Percentiles rank a stretch among this genome's conserved stretches.
Conservation (phyloP, 2,797 vertebrate species). For the Takifugu rubripes region DNA sequence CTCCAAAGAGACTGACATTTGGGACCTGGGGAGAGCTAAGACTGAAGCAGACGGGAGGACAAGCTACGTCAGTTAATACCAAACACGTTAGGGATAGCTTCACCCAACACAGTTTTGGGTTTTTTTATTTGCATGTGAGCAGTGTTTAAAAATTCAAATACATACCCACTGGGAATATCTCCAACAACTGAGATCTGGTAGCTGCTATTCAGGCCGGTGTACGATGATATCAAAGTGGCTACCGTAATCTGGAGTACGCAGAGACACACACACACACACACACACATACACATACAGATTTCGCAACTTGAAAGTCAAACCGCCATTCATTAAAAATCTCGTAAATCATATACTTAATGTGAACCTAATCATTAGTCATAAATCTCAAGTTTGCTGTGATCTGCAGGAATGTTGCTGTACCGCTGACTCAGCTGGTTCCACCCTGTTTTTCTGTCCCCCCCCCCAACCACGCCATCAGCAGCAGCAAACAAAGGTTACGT, state of each 20-base stretch:
- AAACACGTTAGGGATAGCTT: background rate
- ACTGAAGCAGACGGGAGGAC: slow-evolving; percentile 61
- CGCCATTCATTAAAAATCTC: slow-evolving; percentile 27
- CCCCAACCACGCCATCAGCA: slow-evolving; percentile 38
- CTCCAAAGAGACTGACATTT: slow-evolving; percentile 70
- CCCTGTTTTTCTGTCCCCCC: slow-evolving; percentile 15
- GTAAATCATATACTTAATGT: slow-evolving; percentile 40
- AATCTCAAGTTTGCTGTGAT: slow-evolving; percentile 44
- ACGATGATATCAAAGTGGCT: slow-evolving; percentile 85
- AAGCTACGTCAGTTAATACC: background rate
- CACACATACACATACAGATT: slow-evolving; percentile 3
- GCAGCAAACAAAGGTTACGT: slow-evolving; percentile 23
- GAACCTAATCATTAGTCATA: slow-evolving; percentile 57
- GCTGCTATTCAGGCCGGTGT: slow-evolving; percentile 65
- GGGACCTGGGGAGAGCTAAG: slow-evolving; percentile 80
- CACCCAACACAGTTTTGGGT: background rate
- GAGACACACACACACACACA: slow-evolving; percentile 20
- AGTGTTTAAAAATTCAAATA: slow-evolving; percentile 6
- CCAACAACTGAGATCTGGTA: slow-evolving; percentile 86
- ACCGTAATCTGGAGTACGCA: slow-evolving; percentile 79
- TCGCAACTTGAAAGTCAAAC: slow-evolving; percentile 11
- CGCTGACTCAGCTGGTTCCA: slow-evolving; percentile 63
- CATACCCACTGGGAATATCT: slow-evolving; percentile 89
- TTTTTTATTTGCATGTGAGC: background rate
- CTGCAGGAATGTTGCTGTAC: slow-evolving; percentile 37